phyloP scores from a whole-genome alignment of 2,113 vertebrate genomes.

The Nicator chloris region DNA sequence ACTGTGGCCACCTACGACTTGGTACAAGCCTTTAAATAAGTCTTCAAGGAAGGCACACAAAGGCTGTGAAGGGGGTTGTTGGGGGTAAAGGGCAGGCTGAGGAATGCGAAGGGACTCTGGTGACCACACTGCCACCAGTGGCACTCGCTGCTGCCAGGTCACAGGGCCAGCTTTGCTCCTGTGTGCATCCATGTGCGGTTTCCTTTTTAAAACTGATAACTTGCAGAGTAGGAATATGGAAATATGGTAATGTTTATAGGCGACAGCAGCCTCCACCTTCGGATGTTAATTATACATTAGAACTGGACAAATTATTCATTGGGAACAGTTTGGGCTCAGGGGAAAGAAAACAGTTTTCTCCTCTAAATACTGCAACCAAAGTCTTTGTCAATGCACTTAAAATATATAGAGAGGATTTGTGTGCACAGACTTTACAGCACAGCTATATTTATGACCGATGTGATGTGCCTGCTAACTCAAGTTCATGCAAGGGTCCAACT shows the following conservation, averaged over 20 bases:
- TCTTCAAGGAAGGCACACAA: background rate
- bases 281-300: constrained; percentile 18
- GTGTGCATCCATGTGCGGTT: background rate
- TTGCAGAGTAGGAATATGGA: background rate
- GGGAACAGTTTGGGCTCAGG: constrained; percentile 24
- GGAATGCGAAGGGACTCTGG: fast-evolving
- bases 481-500: background rate
- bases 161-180: background rate
- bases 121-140: background rate
- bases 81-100: background rate
- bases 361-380: constrained; percentile 16
- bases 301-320: constrained; percentile 35
- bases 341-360: constrained; percentile 8
- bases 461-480: background rate
- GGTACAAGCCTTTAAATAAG: background rate
- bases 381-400: background rate
- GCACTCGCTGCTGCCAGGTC: background rate
- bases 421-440: background rate
- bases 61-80: background rate
- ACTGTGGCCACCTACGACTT: background rate
- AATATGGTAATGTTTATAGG: constrained; percentile 24
- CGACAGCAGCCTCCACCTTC: constrained; percentile 13
- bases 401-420: background rate
- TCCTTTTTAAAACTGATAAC: background rate
- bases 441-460: background rate